Evolutionary conservation across 2,113 vertebrate genomes (phyloP), one percentile per base, ranked within the genome.

Genomic region (Hylia prasina): DNA sequence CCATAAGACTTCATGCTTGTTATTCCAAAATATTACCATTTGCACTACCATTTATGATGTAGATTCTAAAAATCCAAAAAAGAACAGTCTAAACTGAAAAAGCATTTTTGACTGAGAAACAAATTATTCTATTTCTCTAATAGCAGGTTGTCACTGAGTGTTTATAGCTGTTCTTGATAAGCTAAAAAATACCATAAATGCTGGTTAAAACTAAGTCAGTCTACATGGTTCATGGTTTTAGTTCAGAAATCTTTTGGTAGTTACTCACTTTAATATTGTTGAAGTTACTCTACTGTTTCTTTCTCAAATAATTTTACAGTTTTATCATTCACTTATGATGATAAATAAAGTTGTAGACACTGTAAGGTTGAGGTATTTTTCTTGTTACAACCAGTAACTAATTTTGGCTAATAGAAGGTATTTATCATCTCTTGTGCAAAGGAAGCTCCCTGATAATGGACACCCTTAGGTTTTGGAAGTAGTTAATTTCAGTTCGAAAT

Each of bases 1-100:
- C 39, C 17, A 12, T 81, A 84, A 81, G 68, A 82, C 11, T 39
- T 77, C 7, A 45, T 0, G 0, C 8, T 87, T 3, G 0, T 31
- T 48, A n/a, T 47, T 87, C 24, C 17, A 15, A 78, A 70, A 60
- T 79, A 50, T 0, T 63, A 31, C 18, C 13, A 15, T 64, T 68
- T 64, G 1, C 80, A 5, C 63, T n/a, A 44, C 27, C 7, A 35
- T 66, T 33, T 76, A 13, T 77, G 3, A 21, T 60, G 21, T n/a
- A 61, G 30, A 37, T 73, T 51, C 27, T 51, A 56, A 86, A 69
- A 91, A 47, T 70, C 13, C 9, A 42, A 31, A 57, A 76, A 63
- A 72, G 48, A 66, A 44, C 15, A 75, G 39, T 63, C 76, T 79
- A 39, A 66, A 53, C 24, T 37, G 14, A 70, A 87, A 69, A 56